Evolutionary conservation across 2,113 vertebrate genomes (phyloP).

Genomic region (Podocnemis expansa): DNA sequence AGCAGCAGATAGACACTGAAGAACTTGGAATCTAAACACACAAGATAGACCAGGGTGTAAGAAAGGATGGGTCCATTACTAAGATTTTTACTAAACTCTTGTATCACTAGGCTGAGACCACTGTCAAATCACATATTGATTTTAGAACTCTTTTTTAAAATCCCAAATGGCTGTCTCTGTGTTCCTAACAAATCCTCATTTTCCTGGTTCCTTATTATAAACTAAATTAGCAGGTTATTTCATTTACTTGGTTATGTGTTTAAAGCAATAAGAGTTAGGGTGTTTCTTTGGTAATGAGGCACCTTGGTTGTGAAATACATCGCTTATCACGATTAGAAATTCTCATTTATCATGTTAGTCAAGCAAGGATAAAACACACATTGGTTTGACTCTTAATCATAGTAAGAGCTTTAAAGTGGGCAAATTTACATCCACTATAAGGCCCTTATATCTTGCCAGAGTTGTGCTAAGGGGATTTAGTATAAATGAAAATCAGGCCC

Average conservation of each 20-base stretch:
- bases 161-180: slow-evolving; percentile 44
- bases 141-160: no score
- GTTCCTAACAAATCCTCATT: background rate
- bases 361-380: background rate
- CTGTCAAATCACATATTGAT: no score
- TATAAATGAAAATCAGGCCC: no score
- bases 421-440: background rate
- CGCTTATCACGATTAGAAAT: background rate
- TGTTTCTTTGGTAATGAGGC: background rate
- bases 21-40: no score
- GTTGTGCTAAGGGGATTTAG: no score
- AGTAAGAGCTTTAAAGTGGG: background rate
- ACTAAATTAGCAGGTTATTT: slow-evolving; percentile 8
- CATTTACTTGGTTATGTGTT: slow-evolving; percentile 1
- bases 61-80: background rate
- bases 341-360: background rate
- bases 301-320: background rate
- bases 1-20: no score
- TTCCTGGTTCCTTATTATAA: background rate
- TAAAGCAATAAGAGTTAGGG: background rate
- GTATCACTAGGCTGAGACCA: background rate
- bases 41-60: no score
- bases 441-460: no score
- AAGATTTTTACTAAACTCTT: slow-evolving; percentile 17
- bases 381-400: background rate